Evolutionary conservation across 2,797 vertebrate genomes (phyloP).

Genomic region (Alca torda): DNA sequence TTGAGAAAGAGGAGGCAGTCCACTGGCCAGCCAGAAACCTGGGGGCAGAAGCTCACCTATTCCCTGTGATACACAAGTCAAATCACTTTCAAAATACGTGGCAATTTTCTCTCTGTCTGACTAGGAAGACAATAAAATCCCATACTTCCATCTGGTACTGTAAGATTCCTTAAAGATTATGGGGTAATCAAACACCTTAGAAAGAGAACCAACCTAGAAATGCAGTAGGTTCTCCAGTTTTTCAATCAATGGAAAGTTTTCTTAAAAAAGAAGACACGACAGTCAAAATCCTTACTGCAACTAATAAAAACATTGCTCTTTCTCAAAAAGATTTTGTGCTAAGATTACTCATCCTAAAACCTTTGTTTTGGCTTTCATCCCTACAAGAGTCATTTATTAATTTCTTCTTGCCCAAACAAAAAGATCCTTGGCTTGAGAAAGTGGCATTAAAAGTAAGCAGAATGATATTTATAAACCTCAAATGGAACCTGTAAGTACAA

Average conservation of each 20-base stretch:
- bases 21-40: neutral
- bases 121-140: neutral
- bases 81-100: neutral
- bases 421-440: neutral
- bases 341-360: neutral
- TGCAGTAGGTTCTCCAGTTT: neutral
- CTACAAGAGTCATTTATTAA: neutral
- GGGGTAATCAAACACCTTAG: neutral
- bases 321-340: neutral
- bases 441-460: neutral
- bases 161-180: neutral
- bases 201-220: neutral
- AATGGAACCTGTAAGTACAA: neutral
- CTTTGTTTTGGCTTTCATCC: neutral
- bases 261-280: neutral
- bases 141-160: neutral
- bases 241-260: neutral
- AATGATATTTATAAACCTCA: slow-evolving; percentile 48
- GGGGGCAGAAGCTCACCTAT: neutral
- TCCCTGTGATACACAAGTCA: neutral
- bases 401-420: slow-evolving; percentile 19
- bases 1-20: neutral
- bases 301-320: neutral
- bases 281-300: neutral
- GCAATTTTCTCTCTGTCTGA: neutral